Evolutionary conservation across 2,888 invertebrate genomes (phyloP).

Genomic region (Thecocarcelia acutangulata): DNA sequence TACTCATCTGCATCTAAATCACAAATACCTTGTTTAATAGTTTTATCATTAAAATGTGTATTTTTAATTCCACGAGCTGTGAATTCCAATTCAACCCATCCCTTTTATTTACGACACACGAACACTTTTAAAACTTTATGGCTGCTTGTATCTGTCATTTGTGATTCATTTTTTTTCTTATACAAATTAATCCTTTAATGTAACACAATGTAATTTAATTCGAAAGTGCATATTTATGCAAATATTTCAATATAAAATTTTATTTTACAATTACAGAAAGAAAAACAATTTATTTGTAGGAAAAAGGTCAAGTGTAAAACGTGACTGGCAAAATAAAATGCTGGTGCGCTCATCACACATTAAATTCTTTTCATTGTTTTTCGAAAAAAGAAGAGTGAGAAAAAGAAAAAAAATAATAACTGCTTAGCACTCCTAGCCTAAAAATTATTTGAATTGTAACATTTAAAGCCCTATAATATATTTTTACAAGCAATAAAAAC

Average conservation of each 20-base stretch:
- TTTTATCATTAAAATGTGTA: not conserved
- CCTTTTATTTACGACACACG: not conserved
- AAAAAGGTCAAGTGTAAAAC: slow-evolving; percentile 65
- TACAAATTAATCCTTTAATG: slow-evolving; percentile 37
- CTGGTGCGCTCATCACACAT: slow-evolving; percentile 25
- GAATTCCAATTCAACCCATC: slow-evolving; percentile 21
- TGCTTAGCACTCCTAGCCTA: slow-evolving; percentile 15
- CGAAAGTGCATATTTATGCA: slow-evolving; percentile 34
- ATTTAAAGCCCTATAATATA: not conserved
- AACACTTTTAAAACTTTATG: slow-evolving; percentile 11
- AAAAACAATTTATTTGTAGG: not conserved
- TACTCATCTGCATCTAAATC: not conserved
- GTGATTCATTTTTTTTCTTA: slow-evolving; percentile 8
- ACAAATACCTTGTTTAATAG: slow-evolving; percentile 11
- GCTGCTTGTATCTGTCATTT: slow-evolving; percentile 24
- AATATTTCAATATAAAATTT: slow-evolving; percentile 7
- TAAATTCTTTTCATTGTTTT: slow-evolving; percentile 9
- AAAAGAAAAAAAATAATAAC: not conserved
- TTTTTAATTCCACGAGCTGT: slow-evolving; percentile 12
- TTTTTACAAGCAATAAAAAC: not conserved
- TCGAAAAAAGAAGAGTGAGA: not conserved
- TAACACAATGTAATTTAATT: slow-evolving; percentile 36
- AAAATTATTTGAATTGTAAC: not conserved
- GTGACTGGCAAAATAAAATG: slow-evolving; percentile 57
- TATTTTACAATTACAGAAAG: slow-evolving; percentile 15